These are phyloP conservation scores for Simalia tracyae DNA, from an alignment of 2,797 vertebrate genomes.

Conservation along the genomic window DNA sequence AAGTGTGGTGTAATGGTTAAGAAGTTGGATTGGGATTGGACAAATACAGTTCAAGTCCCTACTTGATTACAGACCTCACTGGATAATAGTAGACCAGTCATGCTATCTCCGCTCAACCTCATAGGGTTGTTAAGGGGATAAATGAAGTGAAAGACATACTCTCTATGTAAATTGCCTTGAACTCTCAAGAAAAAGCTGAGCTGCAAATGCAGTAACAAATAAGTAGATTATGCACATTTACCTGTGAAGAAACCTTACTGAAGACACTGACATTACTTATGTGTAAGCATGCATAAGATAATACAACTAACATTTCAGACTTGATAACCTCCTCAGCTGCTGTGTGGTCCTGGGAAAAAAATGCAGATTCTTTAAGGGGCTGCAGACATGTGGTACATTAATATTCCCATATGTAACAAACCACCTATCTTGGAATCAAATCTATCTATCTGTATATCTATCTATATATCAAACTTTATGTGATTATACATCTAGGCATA, in stretches of 20 bases:
- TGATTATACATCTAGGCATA: background rate
- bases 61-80: background rate
- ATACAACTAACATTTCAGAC: background rate
- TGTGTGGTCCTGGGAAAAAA: background rate
- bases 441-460: no score
- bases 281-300: background rate
- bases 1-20: background rate
- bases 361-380: background rate
- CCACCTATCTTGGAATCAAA: background rate
- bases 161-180: background rate
- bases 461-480: background rate
- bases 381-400: background rate
- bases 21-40: background rate
- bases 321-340: background rate
- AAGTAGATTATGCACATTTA: background rate
- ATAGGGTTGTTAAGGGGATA: background rate
- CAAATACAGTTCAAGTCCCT: background rate
- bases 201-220: background rate
- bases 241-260: background rate
- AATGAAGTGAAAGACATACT: background rate
- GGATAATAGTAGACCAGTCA: background rate
- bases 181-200: background rate
- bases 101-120: background rate
- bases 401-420: background rate
- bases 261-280: background rate